A percentile compares a stretch with the other conserved stretches of the same genome.
These are phyloP conservation scores for Tenthredo amoena DNA, from an alignment of 2,888 invertebrate species.

Conservation along the genomic window DNA sequence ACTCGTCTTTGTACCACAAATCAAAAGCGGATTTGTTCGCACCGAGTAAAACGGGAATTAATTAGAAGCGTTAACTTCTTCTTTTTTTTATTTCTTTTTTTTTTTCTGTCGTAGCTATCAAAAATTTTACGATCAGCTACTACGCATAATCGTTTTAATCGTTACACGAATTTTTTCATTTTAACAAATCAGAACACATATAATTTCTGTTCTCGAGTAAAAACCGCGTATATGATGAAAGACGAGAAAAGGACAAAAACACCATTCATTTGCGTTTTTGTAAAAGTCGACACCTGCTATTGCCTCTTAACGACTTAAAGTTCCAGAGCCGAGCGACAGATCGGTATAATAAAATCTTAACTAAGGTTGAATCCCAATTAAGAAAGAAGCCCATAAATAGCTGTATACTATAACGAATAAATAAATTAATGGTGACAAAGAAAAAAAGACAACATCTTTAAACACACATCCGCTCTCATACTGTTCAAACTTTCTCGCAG, in stretches of 20 bases:
- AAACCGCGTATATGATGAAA: neutral
- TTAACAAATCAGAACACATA: constrained; percentile 6
- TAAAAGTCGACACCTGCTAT: constrained; percentile 43
- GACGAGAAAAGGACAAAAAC: neutral
- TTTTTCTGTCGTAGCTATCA: neutral
- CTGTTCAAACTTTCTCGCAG: constrained; percentile 28
- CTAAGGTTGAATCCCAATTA: constrained; percentile 42
- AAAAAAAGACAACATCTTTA: constrained; percentile 11
- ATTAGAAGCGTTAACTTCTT: neutral
- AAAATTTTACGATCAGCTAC: neutral
- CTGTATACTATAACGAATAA: constrained; percentile 7
- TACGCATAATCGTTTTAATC: constrained; percentile 6
- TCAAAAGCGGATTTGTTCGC: neutral
- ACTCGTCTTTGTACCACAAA: neutral
- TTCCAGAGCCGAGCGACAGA: constrained; percentile 7
- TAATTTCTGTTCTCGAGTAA: neutral
- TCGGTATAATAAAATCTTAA: constrained; percentile 44
- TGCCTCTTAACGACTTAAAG: constrained; percentile 4
- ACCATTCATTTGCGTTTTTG: constrained; percentile 28
- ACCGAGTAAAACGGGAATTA: neutral
- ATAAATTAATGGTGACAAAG: constrained; percentile 41
- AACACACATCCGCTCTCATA: constrained; percentile 33
- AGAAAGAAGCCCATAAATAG: constrained; percentile 37
- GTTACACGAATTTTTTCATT: neutral
- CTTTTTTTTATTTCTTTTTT: neutral